These are phyloP conservation scores for Lepidonotus clava DNA, from an alignment of 2,888 invertebrate genomes.

Conservation along the genomic window DNA sequence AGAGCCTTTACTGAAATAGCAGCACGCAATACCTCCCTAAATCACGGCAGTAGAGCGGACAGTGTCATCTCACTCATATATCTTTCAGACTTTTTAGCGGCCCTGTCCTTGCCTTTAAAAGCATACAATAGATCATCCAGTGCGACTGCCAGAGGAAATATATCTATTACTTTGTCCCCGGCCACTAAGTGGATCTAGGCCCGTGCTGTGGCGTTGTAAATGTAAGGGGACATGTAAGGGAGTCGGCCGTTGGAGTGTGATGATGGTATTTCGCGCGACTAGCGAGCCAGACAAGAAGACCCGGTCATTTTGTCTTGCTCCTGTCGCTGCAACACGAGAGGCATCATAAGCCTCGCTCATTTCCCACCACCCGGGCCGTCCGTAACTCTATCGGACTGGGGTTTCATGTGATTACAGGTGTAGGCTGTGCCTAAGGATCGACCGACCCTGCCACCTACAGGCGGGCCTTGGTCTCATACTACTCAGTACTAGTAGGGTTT, in stretches of 20 bases:
- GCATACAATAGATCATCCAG: slow-evolving; percentile 8
- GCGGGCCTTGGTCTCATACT: too few relatives aligned
- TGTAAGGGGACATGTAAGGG: too few relatives aligned
- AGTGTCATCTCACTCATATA: neutral
- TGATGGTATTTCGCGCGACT: slow-evolving; percentile 31
- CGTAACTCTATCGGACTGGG: slow-evolving; percentile 1
- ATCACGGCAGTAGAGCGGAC: neutral
- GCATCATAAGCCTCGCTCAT: too few relatives aligned
- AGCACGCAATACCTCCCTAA: neutral
- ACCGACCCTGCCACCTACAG: too few relatives aligned
- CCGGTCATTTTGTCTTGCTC: too few relatives aligned
- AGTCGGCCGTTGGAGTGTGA: neutral
- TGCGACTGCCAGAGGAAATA: neutral
- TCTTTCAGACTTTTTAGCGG: neutral
- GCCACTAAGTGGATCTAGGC: neutral
- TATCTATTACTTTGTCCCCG: neutral
- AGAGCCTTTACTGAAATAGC: neutral
- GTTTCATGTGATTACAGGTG: slow-evolving; percentile 23
- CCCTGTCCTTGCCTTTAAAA: neutral
- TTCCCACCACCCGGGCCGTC: too few relatives aligned
- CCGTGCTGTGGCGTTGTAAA: neutral
- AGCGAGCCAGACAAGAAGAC: too few relatives aligned
- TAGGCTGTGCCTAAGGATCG: too few relatives aligned
- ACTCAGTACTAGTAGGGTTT: too few relatives aligned
- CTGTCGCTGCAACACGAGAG: too few relatives aligned